Evolutionary conservation across 1,140 invertebrate species (phyloP).

Genomic region (Drosophila arizonae): DNA sequence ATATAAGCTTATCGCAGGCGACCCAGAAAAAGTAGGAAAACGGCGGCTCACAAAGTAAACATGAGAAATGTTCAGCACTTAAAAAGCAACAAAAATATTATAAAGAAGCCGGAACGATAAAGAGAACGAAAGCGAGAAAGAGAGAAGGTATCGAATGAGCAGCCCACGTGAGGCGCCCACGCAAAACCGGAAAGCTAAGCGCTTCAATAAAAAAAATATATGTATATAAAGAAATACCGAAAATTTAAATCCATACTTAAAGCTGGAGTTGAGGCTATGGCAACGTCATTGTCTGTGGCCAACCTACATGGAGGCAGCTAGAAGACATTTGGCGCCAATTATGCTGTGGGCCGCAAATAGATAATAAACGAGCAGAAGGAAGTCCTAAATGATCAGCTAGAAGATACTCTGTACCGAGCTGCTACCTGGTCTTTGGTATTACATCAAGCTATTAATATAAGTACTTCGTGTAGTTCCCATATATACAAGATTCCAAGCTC

Average conservation of each 20-base stretch:
- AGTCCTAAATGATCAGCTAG: background rate
- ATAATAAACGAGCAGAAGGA: background rate
- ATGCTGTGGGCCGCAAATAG: conserved; percentile 56
- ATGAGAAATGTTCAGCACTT: conserved; percentile 36
- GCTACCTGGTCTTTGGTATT: background rate
- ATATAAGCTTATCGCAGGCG: conserved; percentile 60
- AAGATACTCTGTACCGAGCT: background rate
- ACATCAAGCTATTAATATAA: too few species aligned
- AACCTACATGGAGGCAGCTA: conserved; percentile 44
- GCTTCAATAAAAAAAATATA: conserved; percentile 37
- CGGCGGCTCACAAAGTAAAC: conserved; percentile 28
- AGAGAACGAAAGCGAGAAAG: background rate
- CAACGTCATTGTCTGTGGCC: conserved; percentile 39
- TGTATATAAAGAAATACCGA: conserved; percentile 6
- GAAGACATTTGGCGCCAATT: conserved; percentile 67
- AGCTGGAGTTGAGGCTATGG: conserved; percentile 30
- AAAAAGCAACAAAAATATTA: conserved; percentile 17
- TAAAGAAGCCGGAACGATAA: conserved; percentile 11
- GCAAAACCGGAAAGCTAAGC: conserved; percentile 48
- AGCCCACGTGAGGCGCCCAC: conserved; percentile 51
- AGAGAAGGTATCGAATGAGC: conserved; percentile 50
- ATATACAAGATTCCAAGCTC: too few species aligned
- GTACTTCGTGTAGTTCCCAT: too few species aligned
- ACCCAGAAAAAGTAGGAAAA: conserved; percentile 50
- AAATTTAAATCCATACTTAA: conserved; percentile 27